phyloP scores from a whole-genome alignment of 1,140 invertebrate species.

The Drosophila obscura region DNA sequence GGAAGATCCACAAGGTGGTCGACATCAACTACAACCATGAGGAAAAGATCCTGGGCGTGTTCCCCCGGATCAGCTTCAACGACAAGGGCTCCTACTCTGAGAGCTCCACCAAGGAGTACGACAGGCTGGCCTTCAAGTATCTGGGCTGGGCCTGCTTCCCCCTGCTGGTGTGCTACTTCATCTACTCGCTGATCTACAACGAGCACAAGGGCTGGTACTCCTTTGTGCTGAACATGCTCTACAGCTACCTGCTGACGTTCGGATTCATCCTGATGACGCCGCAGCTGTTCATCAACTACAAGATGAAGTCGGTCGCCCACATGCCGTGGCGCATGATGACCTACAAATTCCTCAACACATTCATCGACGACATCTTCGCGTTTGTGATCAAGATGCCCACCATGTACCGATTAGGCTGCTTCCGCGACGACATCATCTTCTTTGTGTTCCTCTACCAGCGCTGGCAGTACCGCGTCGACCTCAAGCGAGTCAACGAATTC shows the following conservation, averaged over 20 bases:
- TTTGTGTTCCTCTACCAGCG: conserved; percentile 99
- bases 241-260: conserved; percentile 99
- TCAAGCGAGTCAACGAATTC: conserved; percentile 97
- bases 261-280: conserved; percentile 99
- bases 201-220: conserved; percentile 99
- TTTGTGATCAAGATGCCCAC: conserved; percentile 99
- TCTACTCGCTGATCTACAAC: conserved; percentile 98
- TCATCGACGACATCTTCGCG: conserved; percentile 99
- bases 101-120: conserved; percentile 97
- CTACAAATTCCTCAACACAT: conserved; percentile 99
- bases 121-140: conserved; percentile 98
- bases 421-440: conserved; percentile 99
- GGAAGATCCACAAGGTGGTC: conserved; percentile 99
- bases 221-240: conserved; percentile 97
- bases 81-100: conserved; percentile 99
- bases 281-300: conserved; percentile 99
- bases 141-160: conserved; percentile 98
- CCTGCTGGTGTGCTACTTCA: conserved; percentile 94
- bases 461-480: conserved; percentile 99
- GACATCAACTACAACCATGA: conserved; percentile 93
- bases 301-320: conserved; percentile 99
- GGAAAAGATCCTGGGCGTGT: conserved; percentile 89
- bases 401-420: conserved; percentile 97
- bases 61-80: conserved; percentile 92
- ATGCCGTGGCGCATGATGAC: conserved; percentile 99